phyloP scores from a whole-genome alignment of 2,113 vertebrate genomes.

The Passer domesticus region DNA sequence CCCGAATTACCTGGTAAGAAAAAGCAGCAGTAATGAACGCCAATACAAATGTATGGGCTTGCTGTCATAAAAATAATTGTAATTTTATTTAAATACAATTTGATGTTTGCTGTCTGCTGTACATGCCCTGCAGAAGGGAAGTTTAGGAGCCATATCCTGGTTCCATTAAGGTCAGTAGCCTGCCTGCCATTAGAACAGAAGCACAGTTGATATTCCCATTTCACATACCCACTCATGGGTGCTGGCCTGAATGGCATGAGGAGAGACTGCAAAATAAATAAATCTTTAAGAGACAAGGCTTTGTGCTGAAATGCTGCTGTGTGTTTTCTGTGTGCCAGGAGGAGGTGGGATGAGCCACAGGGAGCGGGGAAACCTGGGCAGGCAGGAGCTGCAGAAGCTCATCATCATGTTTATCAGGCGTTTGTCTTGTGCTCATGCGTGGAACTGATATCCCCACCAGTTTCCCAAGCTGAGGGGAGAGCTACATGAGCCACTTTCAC shows the following conservation, averaged over 20 bases:
- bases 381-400: background rate
- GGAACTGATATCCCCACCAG: background rate
- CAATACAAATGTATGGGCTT: background rate
- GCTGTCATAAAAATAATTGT: background rate
- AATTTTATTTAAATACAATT: background rate
- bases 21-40: background rate
- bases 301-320: background rate
- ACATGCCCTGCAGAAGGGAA: background rate
- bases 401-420: accelerated
- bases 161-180: background rate
- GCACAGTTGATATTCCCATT: background rate
- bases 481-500: background rate
- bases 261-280: background rate
- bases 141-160: background rate
- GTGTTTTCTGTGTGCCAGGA: background rate
- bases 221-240: background rate
- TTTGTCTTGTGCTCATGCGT: background rate
- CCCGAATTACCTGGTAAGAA: conserved; percentile 75
- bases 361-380: background rate
- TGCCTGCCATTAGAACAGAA: background rate
- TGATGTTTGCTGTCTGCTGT: background rate
- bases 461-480: background rate
- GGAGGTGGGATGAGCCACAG: background rate
- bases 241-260: background rate
- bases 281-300: background rate